Evolutionary conservation across 2,888 invertebrate genomes (phyloP).

Genomic region (Latrodectus hesperus): DNA sequence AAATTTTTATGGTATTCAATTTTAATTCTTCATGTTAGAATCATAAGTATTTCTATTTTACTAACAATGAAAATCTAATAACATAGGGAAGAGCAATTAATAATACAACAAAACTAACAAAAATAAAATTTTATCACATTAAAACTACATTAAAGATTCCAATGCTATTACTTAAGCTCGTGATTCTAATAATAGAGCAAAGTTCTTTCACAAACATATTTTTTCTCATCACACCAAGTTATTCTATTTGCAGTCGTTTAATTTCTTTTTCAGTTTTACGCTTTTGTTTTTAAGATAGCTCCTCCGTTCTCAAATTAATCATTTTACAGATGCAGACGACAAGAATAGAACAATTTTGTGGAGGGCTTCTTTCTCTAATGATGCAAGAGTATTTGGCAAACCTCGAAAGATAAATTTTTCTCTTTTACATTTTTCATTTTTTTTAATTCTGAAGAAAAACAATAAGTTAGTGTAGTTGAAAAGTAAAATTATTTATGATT

Average conservation of each 20-base stretch:
- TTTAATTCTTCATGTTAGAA: background rate
- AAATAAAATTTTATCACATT: conserved; percentile 34
- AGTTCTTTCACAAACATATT: conserved; percentile 18
- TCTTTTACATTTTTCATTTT: conserved; percentile 7
- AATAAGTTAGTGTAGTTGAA: background rate
- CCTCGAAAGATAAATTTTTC: conserved; percentile 21
- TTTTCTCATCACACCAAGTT: conserved; percentile 37
- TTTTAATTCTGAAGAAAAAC: background rate
- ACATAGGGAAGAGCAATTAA: conserved; percentile 26
- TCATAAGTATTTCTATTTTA: background rate
- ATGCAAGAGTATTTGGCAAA: conserved; percentile 51
- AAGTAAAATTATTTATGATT: no score
- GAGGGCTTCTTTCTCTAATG: conserved; percentile 41
- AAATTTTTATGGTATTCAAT: background rate
- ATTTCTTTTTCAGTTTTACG: conserved; percentile 40
- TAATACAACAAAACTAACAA: conserved; percentile 16
- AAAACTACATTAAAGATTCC: conserved; percentile 57
- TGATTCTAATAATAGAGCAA: conserved; percentile 51
- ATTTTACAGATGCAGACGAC: conserved; percentile 64
- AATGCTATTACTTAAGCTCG: conserved; percentile 42
- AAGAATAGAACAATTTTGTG: conserved; percentile 60
- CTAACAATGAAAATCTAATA: conserved; percentile 36
- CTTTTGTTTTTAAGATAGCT: conserved; percentile 48
- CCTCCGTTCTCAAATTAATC: conserved; percentile 48
- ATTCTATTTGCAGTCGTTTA: conserved; percentile 54